phyloP scores from a whole-genome alignment of 2,113 vertebrate genomes.

The Ptilorrhoa leucosticta region DNA sequence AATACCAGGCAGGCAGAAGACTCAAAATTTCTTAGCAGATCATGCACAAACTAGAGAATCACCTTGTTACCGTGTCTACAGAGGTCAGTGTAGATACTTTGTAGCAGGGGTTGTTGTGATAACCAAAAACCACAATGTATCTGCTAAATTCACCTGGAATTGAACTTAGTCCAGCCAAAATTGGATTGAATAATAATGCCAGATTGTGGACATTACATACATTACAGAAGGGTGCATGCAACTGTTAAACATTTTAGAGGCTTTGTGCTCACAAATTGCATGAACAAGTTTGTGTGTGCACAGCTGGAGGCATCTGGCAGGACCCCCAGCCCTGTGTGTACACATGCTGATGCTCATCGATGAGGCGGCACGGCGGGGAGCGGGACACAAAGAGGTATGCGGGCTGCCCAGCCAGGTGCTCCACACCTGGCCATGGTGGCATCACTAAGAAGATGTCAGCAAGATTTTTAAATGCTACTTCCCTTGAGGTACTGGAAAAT shows the following conservation, averaged over 20 bases:
- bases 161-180: not conserved
- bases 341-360: not conserved
- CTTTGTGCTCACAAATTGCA: constrained; percentile 20
- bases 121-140: not conserved
- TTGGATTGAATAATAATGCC: not conserved
- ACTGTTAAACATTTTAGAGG: not conserved
- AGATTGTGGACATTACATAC: not conserved
- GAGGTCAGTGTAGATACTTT: not conserved
- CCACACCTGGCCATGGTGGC: not conserved
- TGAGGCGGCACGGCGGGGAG: not conserved
- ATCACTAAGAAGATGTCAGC: not conserved
- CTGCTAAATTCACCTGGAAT: not conserved
- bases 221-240: not conserved
- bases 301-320: constrained; percentile 10
- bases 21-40: not conserved
- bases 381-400: constrained; percentile 29
- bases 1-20: not conserved
- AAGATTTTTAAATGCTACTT: not conserved
- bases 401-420: not conserved
- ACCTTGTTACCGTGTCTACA: not conserved
- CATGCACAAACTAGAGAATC: not conserved
- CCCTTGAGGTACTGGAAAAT: not conserved
- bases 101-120: not conserved
- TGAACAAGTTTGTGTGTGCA: constrained; percentile 10
- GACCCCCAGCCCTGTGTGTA: not conserved